These are phyloP conservation scores for Tadarida brasiliensis DNA, from an alignment of 2,797 vertebrate species.

Conservation along the genomic window DNA sequence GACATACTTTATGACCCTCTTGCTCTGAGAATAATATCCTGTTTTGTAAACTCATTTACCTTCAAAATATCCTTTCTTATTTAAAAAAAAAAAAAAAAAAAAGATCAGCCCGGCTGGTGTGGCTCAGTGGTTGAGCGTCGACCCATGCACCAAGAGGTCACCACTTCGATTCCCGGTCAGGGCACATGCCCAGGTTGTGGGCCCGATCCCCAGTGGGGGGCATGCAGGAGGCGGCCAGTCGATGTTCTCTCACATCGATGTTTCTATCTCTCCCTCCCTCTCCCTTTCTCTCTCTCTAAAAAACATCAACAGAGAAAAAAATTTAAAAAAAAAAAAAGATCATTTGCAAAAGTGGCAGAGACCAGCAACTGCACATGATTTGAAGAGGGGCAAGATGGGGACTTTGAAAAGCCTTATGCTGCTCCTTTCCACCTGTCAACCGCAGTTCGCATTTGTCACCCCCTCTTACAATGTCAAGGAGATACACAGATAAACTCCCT, in stretches of 20 bases:
- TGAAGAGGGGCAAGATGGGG: conserved; percentile 53
- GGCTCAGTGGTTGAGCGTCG: no score
- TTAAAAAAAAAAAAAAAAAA: conserved; percentile 25
- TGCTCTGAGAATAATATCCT: not conserved
- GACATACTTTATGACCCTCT: not conserved
- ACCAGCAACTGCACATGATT: not conserved
- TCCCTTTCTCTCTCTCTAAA: no score
- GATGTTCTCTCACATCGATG: no score
- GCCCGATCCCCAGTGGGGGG: no score
- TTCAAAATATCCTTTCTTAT: conserved; percentile 52
- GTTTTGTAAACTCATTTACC: conserved; percentile 15
- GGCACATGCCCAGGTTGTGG: no score
- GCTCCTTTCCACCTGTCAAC: conserved; percentile 57
- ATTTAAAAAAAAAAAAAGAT: no score
- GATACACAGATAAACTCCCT: conserved; percentile 56
- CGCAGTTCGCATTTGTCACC: conserved; percentile 13
- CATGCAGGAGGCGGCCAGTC: no score
- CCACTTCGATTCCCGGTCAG: no score
- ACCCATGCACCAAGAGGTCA: no score
- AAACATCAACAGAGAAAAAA: no score
- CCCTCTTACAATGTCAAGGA: conserved; percentile 73
- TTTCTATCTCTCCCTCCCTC: no score
- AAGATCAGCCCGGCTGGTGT: no score
- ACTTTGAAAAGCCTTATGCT: conserved; percentile 38
- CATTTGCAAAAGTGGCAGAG: conserved; percentile 19